A percentile compares a stretch with the other conserved stretches of the same genome.
These are phyloP conservation scores for Sinosuthora webbiana DNA, from an alignment of 2,113 vertebrate genomes.

Conservation along the genomic window DNA sequence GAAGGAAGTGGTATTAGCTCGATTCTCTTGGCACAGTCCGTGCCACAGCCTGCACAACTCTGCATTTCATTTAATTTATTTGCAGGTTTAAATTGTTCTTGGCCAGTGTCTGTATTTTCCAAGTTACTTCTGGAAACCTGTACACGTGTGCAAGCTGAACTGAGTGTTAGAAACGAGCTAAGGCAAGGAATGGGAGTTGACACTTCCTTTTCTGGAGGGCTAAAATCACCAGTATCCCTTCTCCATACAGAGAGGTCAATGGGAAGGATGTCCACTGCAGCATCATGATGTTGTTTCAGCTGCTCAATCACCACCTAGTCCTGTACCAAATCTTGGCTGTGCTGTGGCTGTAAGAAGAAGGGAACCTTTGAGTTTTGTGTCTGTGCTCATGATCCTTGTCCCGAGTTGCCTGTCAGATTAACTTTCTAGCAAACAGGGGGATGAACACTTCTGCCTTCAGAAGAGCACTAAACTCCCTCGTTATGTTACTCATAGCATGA, in stretches of 20 bases:
- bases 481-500: background rate
- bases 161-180: background rate
- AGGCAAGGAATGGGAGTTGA: background rate
- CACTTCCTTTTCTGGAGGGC: background rate
- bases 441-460: background rate
- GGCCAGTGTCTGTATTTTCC: constrained; percentile 13
- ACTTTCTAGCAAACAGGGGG: background rate
- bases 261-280: background rate
- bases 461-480: background rate
- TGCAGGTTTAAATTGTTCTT: constrained; percentile 58
- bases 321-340: background rate
- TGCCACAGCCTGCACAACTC: constrained; percentile 27
- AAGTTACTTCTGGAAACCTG: background rate
- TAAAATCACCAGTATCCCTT: background rate
- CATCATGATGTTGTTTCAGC: background rate
- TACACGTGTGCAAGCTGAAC: background rate
- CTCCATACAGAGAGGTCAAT: fast-evolving
- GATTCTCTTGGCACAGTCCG: constrained; percentile 17
- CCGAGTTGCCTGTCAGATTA: background rate
- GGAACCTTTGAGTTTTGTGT: background rate
- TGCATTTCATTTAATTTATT: constrained; percentile 40
- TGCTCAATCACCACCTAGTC: background rate
- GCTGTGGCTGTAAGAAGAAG: background rate
- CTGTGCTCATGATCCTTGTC: background rate
- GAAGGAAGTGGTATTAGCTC: constrained; percentile 56